A percentile compares a stretch with the other conserved stretches of the same genome.
phyloP scores from a whole-genome alignment of 2,113 vertebrate genomes.

The Phaethon lepturus region DNA sequence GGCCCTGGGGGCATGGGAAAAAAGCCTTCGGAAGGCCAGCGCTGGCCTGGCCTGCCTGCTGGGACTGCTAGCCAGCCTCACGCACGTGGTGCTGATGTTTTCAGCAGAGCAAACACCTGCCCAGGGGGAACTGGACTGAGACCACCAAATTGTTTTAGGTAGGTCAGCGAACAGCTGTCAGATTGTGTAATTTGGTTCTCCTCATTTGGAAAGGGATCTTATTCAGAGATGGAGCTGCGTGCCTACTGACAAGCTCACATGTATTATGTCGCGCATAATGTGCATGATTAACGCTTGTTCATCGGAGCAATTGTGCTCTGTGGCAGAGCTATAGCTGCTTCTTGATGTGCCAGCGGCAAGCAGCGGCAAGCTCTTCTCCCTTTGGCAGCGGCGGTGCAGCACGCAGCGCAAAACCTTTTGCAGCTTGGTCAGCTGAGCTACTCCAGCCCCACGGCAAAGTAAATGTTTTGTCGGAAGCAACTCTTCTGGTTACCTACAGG shows the following conservation, averaged over 20 bases:
- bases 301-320: conserved; percentile 68
- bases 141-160: conserved; percentile 75
- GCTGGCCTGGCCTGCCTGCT: background rate
- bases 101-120: conserved; percentile 73
- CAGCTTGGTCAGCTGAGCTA: background rate
- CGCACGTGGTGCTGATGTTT: conserved; percentile 53
- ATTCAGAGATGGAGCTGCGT: conserved; percentile 46
- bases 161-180: conserved; percentile 80
- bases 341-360: conserved; percentile 49
- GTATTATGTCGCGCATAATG: conserved; percentile 80
- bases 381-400: conserved; percentile 11
- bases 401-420: background rate
- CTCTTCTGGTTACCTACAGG: background rate
- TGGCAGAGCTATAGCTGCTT: conserved; percentile 62
- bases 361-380: conserved; percentile 23
- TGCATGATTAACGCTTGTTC: conserved; percentile 76
- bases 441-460: background rate
- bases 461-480: background rate
- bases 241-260: conserved; percentile 67
- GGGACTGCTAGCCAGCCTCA: conserved; percentile 31
- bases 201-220: conserved; percentile 70
- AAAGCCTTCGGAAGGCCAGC: background rate
- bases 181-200: conserved; percentile 71
- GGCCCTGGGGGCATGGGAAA: background rate
- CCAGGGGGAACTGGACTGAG: conserved; percentile 62